Conservation (phyloP, 1,140 invertebrate genomes). For the Trichogramma pretiosum region DNA sequence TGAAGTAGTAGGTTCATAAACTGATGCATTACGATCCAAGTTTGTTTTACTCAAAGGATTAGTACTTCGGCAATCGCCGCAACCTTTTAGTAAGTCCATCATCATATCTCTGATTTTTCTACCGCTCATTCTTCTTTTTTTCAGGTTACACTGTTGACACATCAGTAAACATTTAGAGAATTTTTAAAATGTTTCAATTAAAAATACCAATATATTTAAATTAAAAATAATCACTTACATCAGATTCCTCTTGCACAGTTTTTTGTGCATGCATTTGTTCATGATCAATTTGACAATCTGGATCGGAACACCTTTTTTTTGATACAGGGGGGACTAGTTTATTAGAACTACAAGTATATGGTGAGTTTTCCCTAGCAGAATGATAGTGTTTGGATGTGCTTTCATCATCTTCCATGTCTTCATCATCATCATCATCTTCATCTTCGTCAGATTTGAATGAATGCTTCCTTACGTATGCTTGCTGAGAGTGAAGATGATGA, state of each 20-base stretch:
- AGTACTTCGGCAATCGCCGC: constrained; percentile 29
- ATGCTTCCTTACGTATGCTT: constrained; percentile 5
- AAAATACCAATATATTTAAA: too few relatives aligned
- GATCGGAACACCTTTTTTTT: constrained; percentile 3
- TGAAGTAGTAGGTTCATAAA: constrained; percentile 13
- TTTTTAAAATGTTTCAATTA: too few relatives aligned
- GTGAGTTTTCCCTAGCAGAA: constrained; percentile 9
- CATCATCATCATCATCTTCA: constrained; percentile 8
- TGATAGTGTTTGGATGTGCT: constrained; percentile 18
- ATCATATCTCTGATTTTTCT: constrained; percentile 32
- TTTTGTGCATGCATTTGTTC: constrained; percentile 21
- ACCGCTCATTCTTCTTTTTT: constrained; percentile 30
- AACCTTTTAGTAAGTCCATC: constrained; percentile 35
- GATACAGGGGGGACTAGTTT: constrained; percentile 2
- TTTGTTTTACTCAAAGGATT: constrained; percentile 16
- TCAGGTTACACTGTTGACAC: too few relatives aligned
- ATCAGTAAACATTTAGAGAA: too few relatives aligned
- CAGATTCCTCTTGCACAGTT: constrained; percentile 18
- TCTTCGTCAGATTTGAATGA: constrained; percentile 12
- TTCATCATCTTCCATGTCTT: constrained; percentile 13
- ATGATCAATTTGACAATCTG: constrained; percentile 17
- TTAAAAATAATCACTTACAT: constrained; percentile 21
- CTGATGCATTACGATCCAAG: constrained; percentile 2
- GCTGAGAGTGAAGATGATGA: constrained; percentile 4
- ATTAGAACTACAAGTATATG: constrained; percentile 15